Percentiles rank a stretch among this genome's conserved stretches.
Conservation (phyloP, 2,797 vertebrate genomes). For the Scyliorhinus canicula region DNA sequence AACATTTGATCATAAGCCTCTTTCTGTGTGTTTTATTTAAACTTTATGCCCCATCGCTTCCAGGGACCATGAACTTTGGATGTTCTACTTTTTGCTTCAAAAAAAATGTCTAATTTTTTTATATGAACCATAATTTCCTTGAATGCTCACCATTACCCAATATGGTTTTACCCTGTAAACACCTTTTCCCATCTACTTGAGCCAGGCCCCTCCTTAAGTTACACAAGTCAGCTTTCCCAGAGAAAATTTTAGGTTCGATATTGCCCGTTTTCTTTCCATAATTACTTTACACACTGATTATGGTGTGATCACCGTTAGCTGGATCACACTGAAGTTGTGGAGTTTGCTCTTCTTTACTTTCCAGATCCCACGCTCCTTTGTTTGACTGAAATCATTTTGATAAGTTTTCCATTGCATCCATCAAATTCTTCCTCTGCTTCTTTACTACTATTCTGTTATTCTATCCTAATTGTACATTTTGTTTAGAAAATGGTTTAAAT, state of each 20-base stretch:
- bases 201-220: no score
- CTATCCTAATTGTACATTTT: background rate
- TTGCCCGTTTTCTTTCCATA: background rate
- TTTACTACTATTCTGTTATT: background rate
- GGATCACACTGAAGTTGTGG: background rate
- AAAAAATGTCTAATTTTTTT: no score
- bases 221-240: no score
- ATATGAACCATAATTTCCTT: no score
- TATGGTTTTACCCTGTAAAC: no score
- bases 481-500: background rate
- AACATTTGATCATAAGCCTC: background rate
- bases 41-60: no score
- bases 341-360: background rate
- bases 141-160: no score
- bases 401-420: background rate
- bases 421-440: background rate
- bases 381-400: background rate
- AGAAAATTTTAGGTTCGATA: no score
- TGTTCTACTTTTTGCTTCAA: no score
- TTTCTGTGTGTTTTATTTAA: no score
- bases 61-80: no score
- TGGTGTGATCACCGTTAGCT: background rate
- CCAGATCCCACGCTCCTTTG: background rate
- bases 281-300: background rate
- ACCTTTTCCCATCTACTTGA: no score